Evolutionary conservation across 1,140 invertebrate genomes (phyloP).

Genomic region (Zaprionus taronus): DNA sequence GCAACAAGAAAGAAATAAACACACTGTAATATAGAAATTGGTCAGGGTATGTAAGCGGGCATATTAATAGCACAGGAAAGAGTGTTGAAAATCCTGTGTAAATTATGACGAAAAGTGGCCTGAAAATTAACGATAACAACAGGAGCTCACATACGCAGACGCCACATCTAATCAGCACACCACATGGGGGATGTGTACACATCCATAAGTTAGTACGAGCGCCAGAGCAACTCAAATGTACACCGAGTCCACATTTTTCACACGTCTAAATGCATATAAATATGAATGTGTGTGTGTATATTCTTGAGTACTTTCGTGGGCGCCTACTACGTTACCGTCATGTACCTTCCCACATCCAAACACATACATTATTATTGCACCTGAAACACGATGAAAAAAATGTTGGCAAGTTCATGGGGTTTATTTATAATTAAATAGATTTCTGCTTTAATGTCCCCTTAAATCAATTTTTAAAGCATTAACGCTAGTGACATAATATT

Average conservation of each 20-base stretch:
- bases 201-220: conserved; percentile 13
- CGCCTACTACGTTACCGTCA: not conserved
- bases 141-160: conserved; percentile 24
- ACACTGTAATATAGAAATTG: conserved; percentile 49
- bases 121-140: conserved; percentile 81
- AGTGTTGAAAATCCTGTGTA: conserved; percentile 59
- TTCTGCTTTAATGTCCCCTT: too few relatives aligned
- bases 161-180: not conserved
- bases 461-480: too few relatives aligned
- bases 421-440: too few relatives aligned
- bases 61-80: conserved; percentile 60
- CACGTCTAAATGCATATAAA: not conserved
- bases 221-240: not conserved
- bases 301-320: too few relatives aligned
- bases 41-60: conserved; percentile 51
- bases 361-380: not conserved
- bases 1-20: not conserved
- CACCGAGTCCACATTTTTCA: not conserved
- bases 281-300: not conserved
- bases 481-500: too few relatives aligned
- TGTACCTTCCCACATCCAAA: not conserved
- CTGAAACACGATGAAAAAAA: not conserved
- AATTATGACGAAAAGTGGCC: conserved; percentile 75
- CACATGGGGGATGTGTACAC: conserved; percentile 5
- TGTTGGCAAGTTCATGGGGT: too few relatives aligned